Evolutionary conservation across 2,888 invertebrate species (phyloP), one percentile per base, ranked within the genome.

Genomic region (Amblyjoppa proteus): DNA sequence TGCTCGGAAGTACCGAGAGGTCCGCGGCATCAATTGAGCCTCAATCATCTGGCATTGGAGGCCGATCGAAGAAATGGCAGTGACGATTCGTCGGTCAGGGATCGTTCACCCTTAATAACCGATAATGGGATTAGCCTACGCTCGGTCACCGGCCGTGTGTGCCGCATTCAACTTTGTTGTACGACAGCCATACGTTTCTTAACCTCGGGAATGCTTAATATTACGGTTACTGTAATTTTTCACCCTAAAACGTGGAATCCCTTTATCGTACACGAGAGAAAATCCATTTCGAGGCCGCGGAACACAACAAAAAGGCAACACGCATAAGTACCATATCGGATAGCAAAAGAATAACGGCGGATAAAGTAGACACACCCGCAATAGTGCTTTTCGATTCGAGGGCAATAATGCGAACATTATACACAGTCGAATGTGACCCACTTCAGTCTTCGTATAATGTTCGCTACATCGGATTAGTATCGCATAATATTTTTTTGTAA

Each of bases 11-110:
- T 28, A 58, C 28, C 28, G 68, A 53, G 31, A 4, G 25, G 74
- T 58, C 20, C 31, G n/a, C 20, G 70, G 41, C 82, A 69, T 85
- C 85, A 82, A 85, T 85, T 78, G 82, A 56, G 34, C 31, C 28
- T 78, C 82, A 85, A 85, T 85, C 77, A 85, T 74, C 73, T 51
- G 56, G 38, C 49, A 82, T 80, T 75, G 69, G 49, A 56, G 53
- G 69, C 78, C 78, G 78, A 82, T 77, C 45, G 71, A 66, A 76
- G 71, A 58, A 71, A 81, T 53, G 49, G 34, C 69, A 75, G 68
- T 45, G 64, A 45, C 75, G 64, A 20, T 80, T 61, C 69, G 74
- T 16, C 34, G 49, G 41, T 16, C 51, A 41, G 38, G 64, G 64
- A 41, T 76, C 82, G 41, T 76, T 76, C 53, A 76, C 76, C 70